These are phyloP conservation scores for Telmatherina bonti DNA, from an alignment of 2,797 vertebrate genomes.

Conservation along the genomic window DNA sequence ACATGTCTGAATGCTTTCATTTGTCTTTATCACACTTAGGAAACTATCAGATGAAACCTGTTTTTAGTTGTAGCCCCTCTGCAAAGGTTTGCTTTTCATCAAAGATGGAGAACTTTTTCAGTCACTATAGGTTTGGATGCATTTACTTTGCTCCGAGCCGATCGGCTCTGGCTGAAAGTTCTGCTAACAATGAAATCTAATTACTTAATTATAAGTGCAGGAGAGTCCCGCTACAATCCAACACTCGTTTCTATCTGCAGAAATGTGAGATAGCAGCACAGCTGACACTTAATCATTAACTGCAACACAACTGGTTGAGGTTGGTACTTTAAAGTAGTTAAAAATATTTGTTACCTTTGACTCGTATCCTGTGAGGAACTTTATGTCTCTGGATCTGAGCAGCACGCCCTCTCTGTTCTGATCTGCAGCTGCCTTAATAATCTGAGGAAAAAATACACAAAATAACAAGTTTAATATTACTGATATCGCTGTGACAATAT, in stretches of 20 bases:
- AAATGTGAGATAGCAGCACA: background rate
- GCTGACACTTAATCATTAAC: background rate
- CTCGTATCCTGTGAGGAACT: slow-evolving; percentile 96
- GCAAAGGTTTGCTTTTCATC: background rate
- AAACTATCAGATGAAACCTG: background rate
- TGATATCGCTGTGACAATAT: no score
- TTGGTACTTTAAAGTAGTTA: background rate
- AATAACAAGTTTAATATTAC: background rate
- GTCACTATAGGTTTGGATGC: background rate
- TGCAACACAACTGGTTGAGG: background rate
- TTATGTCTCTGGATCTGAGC: slow-evolving; percentile 91
- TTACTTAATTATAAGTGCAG: background rate
- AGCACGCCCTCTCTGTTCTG: slow-evolving; percentile 87
- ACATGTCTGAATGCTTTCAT: background rate
- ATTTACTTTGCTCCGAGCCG: background rate
- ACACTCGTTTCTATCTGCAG: background rate
- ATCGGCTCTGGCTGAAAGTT: background rate
- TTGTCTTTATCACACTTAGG: no score
- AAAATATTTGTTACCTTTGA: slow-evolving; percentile 86
- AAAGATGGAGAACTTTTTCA: background rate
- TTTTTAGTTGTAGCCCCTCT: background rate
- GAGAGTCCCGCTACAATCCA: background rate
- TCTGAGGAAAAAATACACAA: slow-evolving; percentile 66
- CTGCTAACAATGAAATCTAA: slow-evolving; percentile 2
- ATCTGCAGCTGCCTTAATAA: slow-evolving; percentile 91